A percentile compares a stretch with the other conserved stretches of the same genome.
Evolutionary conservation across 2,888 invertebrate species (phyloP).

Genomic region (Aporophyla lueneburgensis): DNA sequence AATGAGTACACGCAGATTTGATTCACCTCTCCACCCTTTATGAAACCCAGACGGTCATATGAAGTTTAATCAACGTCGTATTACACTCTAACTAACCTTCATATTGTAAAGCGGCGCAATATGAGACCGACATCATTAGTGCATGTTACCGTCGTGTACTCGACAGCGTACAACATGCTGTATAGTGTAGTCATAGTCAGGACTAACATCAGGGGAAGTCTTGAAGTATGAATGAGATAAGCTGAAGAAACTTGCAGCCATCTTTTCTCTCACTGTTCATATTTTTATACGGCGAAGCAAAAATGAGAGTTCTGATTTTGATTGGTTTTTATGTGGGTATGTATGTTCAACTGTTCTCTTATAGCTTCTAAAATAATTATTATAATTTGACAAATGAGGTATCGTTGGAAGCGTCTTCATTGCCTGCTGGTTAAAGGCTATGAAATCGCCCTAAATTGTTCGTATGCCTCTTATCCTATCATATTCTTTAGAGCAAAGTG

Average conservation of each 20-base stretch:
- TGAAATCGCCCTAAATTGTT: too few species aligned
- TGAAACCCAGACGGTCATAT: conserved; percentile 20
- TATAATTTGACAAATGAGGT: too few species aligned
- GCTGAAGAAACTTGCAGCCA: not conserved
- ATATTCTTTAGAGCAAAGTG: too few species aligned
- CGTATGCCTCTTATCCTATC: too few species aligned
- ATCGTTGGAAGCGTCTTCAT: too few species aligned
- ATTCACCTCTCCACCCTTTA: conserved; percentile 24
- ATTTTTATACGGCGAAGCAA: too few species aligned
- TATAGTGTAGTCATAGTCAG: conserved; percentile 23
- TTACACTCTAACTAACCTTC: conserved; percentile 44
- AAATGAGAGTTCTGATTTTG: too few species aligned
- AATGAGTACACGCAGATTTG: not conserved
- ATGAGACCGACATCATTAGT: conserved; percentile 55
- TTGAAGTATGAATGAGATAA: conserved; percentile 42
- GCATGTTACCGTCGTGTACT: conserved; percentile 35
- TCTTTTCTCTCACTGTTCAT: not conserved
- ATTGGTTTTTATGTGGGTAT: too few species aligned
- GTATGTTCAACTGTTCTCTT: too few species aligned
- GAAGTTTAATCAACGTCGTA: conserved; percentile 46
- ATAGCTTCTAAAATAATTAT: too few species aligned
- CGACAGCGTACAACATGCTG: conserved; percentile 16
- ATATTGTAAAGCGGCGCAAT: conserved; percentile 40
- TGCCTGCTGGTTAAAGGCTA: too few species aligned
- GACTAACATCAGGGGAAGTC: conserved; percentile 19